Percentiles rank a stretch among this genome's conserved stretches.
phyloP scores from a whole-genome alignment of 2,888 invertebrate species.

The Esperia sulphurella region DNA sequence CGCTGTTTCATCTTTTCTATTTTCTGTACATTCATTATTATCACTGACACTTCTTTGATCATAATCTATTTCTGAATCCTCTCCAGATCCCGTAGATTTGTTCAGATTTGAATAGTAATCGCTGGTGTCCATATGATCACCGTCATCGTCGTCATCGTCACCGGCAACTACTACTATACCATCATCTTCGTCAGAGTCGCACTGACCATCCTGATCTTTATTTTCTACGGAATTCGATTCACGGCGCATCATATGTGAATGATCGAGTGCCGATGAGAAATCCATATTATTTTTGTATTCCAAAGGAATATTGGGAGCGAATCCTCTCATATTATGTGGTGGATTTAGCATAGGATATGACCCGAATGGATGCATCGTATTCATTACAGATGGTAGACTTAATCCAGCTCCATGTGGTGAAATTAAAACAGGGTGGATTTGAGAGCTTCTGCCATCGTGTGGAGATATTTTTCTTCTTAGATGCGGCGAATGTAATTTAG shows the following conservation, averaged over 20 bases:
- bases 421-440: slow-evolving; percentile 89
- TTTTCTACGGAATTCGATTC: slow-evolving; percentile 65
- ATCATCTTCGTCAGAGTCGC: slow-evolving; percentile 85
- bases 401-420: slow-evolving; percentile 84
- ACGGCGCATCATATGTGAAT: slow-evolving; percentile 55
- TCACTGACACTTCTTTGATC: slow-evolving; percentile 68
- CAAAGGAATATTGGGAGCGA: slow-evolving; percentile 62
- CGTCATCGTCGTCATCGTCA: slow-evolving; percentile 86
- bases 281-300: slow-evolving; percentile 73
- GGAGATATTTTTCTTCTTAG: slow-evolving; percentile 95
- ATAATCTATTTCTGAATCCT: slow-evolving; percentile 66
- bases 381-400: slow-evolving; percentile 82
- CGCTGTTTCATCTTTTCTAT: slow-evolving; percentile 69
- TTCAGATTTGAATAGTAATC: slow-evolving; percentile 64
- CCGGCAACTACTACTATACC: slow-evolving; percentile 90
- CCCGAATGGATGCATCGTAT: slow-evolving; percentile 86
- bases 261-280: slow-evolving; percentile 49
- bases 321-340: slow-evolving; percentile 82
- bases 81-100: slow-evolving; percentile 59
- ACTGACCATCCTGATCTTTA: slow-evolving; percentile 81
- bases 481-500: slow-evolving; percentile 97
- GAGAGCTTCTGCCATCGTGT: slow-evolving; percentile 94
- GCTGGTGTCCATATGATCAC: slow-evolving; percentile 73
- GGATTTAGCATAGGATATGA: slow-evolving; percentile 88
- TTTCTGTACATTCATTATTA: slow-evolving; percentile 53